A percentile compares a stretch with the other conserved stretches of the same genome.
phyloP scores from a whole-genome alignment of 2,797 vertebrate genomes.

The Fundulus diaphanus region DNA sequence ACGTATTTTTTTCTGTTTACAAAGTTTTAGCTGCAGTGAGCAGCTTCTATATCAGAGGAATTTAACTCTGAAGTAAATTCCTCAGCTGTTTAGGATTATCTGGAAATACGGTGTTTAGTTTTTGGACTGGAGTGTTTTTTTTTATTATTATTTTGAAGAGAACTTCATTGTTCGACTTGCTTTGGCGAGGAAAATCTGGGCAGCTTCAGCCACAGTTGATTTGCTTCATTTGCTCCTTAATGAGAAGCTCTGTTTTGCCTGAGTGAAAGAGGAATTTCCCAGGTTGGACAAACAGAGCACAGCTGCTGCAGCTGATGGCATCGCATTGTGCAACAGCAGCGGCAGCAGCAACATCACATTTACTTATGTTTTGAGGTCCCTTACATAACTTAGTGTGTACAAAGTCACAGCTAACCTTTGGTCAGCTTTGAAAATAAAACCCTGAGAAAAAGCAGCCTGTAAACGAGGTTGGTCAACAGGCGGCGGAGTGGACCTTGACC shows the following conservation, averaged over 20 bases:
- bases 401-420: slow-evolving; percentile 48
- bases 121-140: not conserved
- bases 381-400: slow-evolving; percentile 57
- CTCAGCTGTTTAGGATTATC: not conserved
- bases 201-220: not conserved
- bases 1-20: not conserved
- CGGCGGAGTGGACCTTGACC: slow-evolving; percentile 72
- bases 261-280: slow-evolving; percentile 23
- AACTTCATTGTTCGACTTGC: not conserved
- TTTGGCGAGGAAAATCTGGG: not conserved
- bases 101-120: not conserved
- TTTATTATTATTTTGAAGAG: not conserved
- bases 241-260: not conserved
- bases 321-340: slow-evolving; percentile 49
- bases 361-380: slow-evolving; percentile 54
- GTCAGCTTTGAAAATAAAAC: slow-evolving; percentile 58
- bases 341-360: slow-evolving; percentile 31
- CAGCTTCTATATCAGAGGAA: not conserved
- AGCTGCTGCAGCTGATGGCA: slow-evolving; percentile 48
- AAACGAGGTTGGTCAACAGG: slow-evolving; percentile 70
- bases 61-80: not conserved
- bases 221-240: slow-evolving; percentile 6
- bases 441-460: slow-evolving; percentile 66
- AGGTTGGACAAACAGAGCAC: slow-evolving; percentile 34
- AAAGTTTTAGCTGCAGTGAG: not conserved